Evolutionary conservation across 2,797 vertebrate genomes (phyloP), one percentile per base, ranked within the genome.

Genomic region (Balearica regulorum): DNA sequence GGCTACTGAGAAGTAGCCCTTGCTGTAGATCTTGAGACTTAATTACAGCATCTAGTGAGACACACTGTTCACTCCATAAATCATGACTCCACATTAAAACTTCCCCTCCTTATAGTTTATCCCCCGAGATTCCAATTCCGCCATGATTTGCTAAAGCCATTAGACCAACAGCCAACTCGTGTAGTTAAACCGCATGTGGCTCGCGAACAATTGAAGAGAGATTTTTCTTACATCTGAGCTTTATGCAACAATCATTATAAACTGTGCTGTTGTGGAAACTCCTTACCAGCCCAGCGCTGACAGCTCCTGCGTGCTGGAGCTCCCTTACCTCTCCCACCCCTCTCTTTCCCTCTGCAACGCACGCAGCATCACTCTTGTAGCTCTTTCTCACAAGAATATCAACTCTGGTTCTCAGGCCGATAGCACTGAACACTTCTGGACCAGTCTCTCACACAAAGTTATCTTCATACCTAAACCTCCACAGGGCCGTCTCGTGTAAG

Each of bases 191-290:
- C 35, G 43, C 31, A 2, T 0, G 3, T 25, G 25, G 43, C 35
- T 49, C 41, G 28, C 29, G 22, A 54, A 54, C 24, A 31, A 35
- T 1, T 0, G 2, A 24, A 29, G 35, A 41, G 16, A 13, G 6
- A 5, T 35, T 41, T 31, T 35, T 33, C 44, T 49, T 39, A 5
- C 10, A 15, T 11, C 46, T 44, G 24, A 39, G 18, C 60, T 82
- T 46, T 39, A n/a, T 5, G 6, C 21, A 19, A 13, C 14, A 4
- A 35, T 0, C 26, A 0, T 18, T 19, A 9, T 0, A 28, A 19
- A 22, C 44, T 6, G 37, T 2, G 5, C 8, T 31, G 16, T 1
- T 35, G 43, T 6, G 13, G 53, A 28, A 66, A 51, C 21, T 5
- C 66, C 37, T 44, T 10, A 28, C 33, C 70, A 43, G 31, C 10